Evolutionary conservation across 2,888 invertebrate genomes (phyloP).

Genomic region (Drosophila paranaensis): DNA sequence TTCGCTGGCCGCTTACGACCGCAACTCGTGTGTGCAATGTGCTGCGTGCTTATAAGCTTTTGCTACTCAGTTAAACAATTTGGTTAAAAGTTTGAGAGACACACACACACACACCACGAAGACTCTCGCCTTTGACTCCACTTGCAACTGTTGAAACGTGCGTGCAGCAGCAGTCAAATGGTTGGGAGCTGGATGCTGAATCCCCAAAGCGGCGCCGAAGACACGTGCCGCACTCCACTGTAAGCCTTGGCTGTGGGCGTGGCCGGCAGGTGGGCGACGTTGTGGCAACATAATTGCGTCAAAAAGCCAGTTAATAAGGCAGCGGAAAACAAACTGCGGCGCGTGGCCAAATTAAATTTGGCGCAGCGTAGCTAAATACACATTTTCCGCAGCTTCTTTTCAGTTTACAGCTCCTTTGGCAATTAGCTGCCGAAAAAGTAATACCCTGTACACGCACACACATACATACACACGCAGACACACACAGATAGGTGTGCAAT

Average conservation of each 20-base stretch:
- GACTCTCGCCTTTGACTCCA: constrained; percentile 8
- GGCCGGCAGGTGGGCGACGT: constrained; percentile 19
- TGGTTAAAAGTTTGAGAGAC: constrained; percentile 66
- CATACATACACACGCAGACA: not conserved
- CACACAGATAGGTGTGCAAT: constrained; percentile 2
- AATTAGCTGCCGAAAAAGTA: constrained; percentile 38
- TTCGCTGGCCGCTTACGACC: constrained; percentile 24
- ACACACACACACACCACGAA: constrained; percentile 6
- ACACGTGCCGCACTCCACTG: constrained; percentile 53
- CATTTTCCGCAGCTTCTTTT: constrained; percentile 9
- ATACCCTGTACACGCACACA: not conserved
- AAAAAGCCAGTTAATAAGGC: constrained; percentile 71
- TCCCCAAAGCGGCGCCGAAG: constrained; percentile 38
- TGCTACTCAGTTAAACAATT: constrained; percentile 75
- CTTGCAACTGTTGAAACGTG: constrained; percentile 50
- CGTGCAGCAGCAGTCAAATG: constrained; percentile 55
- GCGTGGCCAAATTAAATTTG: constrained; percentile 60
- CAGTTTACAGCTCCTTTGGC: constrained; percentile 3
- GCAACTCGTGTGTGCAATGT: constrained; percentile 26
- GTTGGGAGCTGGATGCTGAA: constrained; percentile 26
- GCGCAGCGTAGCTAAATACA: constrained; percentile 24
- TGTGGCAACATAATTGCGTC: constrained; percentile 68
- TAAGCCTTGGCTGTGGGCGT: constrained; percentile 15
- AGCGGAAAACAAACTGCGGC: constrained; percentile 44
- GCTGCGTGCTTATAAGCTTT: constrained; percentile 64